Evolutionary conservation across 2,113 vertebrate genomes (phyloP), one percentile per base, ranked within the genome.

Genomic region (Oryzias celebensis): DNA sequence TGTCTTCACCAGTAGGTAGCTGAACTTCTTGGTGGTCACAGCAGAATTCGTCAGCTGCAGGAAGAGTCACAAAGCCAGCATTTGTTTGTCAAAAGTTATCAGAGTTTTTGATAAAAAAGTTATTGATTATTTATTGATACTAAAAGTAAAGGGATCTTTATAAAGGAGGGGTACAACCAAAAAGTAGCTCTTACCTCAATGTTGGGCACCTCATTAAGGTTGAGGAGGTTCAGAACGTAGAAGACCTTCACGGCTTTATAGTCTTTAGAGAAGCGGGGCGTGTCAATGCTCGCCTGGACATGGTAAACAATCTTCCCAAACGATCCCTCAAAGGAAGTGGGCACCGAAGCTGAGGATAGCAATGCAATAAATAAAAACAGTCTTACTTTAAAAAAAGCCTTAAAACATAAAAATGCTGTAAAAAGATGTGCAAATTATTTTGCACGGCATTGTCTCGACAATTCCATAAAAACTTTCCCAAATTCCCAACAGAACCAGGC

Each of bases 241-340:
- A 98, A 98, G 36, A 90, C 81, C 26, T 82, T 91, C 84, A 91
- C 93, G 82, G 92, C 90, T 68, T 95, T 98, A 89, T 98, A 94
- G 82, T 96, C 96, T 88, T 96, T 98, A 48, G 94, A 94, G 73
- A 98, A 98, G 45, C 95, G 94, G 0, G 95, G 93, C 0, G 95
- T 98, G 86, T 99, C 96, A 16, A 99, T 95, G 71, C 89, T 90
- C 0, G 93, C 96, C 71, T 88, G 93, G 60, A 99, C 83, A 44
- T 94, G 93, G 77, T 98, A 94, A 13, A 88, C 49, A 1, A 98
- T 89, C 86, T 94, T 98, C 42, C 97, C 97, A 60, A 97, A 99
- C 3, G 94, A 95, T 13, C 97, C 97, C 88, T 99, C 97, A 4
- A 96, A 99, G 3, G 97, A 99, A 0, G 97, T 98, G 4, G 97